phyloP scores from a whole-genome alignment of 2,888 invertebrate species.

The Cotesia congregata region DNA sequence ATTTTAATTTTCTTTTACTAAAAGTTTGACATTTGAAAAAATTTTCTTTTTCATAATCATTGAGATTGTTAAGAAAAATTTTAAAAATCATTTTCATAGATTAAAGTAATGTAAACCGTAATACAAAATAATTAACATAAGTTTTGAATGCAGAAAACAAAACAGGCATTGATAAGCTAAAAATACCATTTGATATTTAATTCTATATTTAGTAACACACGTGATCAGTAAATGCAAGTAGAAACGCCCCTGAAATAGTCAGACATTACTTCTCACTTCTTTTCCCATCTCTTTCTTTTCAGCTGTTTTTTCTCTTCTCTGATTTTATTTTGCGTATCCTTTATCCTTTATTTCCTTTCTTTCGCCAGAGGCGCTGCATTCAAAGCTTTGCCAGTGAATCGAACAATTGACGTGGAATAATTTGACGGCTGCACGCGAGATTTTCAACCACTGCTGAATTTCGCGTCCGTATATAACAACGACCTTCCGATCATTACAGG shows the following conservation, averaged over 20 bases:
- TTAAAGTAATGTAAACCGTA: too few species aligned
- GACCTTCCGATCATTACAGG: conserved; percentile 8
- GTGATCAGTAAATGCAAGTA: neutral
- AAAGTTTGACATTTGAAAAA: too few species aligned
- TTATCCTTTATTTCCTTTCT: neutral
- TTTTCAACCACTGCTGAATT: neutral
- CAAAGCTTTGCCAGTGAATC: conserved; percentile 3
- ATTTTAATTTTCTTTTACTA: too few species aligned
- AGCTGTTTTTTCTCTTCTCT: neutral
- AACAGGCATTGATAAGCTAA: neutral
- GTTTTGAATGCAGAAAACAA: neutral
- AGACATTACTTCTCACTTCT: conserved; percentile 14
- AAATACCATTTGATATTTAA: neutral
- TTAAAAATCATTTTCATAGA: too few species aligned
- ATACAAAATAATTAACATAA: too few species aligned
- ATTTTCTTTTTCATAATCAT: too few species aligned
- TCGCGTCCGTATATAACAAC: neutral
- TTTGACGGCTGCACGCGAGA: conserved; percentile 19
- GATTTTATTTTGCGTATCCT: neutral
- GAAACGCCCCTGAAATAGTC: conserved; percentile 22
- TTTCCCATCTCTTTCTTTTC: neutral
- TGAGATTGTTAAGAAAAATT: too few species aligned
- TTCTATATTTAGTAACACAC: neutral
- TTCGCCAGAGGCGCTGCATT: neutral
- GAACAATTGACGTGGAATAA: conserved; percentile 21